A percentile compares a stretch with the other conserved stretches of the same genome.
Evolutionary conservation across 2,888 invertebrate species (phyloP).

Genomic region (Sinotaia quadrata): DNA sequence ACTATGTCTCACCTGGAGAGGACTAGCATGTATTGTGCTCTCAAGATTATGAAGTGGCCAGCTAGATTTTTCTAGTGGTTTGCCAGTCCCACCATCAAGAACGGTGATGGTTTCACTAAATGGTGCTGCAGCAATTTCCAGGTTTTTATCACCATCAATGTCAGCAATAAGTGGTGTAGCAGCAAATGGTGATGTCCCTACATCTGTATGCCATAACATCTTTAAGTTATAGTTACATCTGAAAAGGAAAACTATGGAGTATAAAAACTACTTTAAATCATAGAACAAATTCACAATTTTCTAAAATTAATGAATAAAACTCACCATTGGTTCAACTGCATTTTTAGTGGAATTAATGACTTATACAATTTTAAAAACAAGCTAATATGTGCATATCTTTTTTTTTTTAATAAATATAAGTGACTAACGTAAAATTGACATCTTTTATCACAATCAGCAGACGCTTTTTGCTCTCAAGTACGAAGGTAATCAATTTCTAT

Average conservation of each 20-base stretch:
- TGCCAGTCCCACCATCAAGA: constrained; percentile 58
- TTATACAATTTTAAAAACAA: too few species aligned
- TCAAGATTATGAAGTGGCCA: constrained; percentile 66
- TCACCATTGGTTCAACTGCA: too few species aligned
- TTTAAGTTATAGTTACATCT: constrained; percentile 64
- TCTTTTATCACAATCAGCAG: too few species aligned
- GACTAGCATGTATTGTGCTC: constrained; percentile 63
- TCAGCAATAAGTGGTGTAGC: constrained; percentile 64
- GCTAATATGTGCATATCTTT: too few species aligned
- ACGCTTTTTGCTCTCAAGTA: too few species aligned
- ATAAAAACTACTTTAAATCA: too few species aligned
- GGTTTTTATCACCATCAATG: constrained; percentile 60
- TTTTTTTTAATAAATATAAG: too few species aligned
- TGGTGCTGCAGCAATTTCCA: constrained; percentile 65
- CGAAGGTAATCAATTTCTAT: neutral
- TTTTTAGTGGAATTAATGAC: too few species aligned
- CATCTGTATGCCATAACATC: constrained; percentile 64
- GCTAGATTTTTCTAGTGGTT: constrained; percentile 43
- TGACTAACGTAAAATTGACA: too few species aligned
- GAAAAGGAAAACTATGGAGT: constrained; percentile 10
- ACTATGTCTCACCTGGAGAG: constrained; percentile 56
- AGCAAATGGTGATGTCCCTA: constrained; percentile 65
- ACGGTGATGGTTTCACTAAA: constrained; percentile 66
- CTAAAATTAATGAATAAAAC: too few species aligned
- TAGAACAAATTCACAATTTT: too few species aligned